These are phyloP conservation scores for Teinopalpus imperialis DNA, from an alignment of 2,888 invertebrate species.

Conservation along the genomic window DNA sequence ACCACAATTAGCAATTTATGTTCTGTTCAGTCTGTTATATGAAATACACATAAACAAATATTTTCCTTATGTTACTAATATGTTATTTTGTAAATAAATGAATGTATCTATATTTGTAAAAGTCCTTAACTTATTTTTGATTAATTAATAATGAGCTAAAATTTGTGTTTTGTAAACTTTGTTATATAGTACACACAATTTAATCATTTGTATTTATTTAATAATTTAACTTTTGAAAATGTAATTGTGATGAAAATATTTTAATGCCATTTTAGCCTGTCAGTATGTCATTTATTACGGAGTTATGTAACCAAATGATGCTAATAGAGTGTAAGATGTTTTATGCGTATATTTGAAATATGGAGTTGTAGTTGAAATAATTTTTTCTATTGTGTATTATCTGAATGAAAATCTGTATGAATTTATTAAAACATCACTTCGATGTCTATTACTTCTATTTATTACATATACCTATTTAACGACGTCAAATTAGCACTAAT, in stretches of 20 bases:
- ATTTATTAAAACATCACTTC: constrained; percentile 76
- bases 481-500: too few relatives aligned
- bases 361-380: constrained; percentile 66
- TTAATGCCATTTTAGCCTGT: constrained; percentile 77
- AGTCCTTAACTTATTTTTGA: constrained; percentile 25
- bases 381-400: constrained; percentile 75
- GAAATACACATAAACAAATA: neutral
- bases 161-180: constrained; percentile 5
- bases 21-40: constrained; percentile 9
- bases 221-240: constrained; percentile 55
- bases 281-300: constrained; percentile 69
- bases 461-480: too few relatives aligned
- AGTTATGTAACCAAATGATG: constrained; percentile 79
- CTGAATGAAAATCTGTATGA: constrained; percentile 74
- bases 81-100: constrained; percentile 22
- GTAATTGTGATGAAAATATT: constrained; percentile 71
- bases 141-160: constrained; percentile 3
- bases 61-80: constrained; percentile 14
- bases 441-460: constrained; percentile 48
- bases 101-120: constrained; percentile 20
- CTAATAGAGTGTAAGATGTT: constrained; percentile 73
- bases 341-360: constrained; percentile 54
- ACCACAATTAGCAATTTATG: constrained; percentile 13
- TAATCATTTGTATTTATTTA: constrained; percentile 50
- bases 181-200: constrained; percentile 10